Conservation (phyloP, 2,797 vertebrate species). For the Tadarida brasiliensis region DNA sequence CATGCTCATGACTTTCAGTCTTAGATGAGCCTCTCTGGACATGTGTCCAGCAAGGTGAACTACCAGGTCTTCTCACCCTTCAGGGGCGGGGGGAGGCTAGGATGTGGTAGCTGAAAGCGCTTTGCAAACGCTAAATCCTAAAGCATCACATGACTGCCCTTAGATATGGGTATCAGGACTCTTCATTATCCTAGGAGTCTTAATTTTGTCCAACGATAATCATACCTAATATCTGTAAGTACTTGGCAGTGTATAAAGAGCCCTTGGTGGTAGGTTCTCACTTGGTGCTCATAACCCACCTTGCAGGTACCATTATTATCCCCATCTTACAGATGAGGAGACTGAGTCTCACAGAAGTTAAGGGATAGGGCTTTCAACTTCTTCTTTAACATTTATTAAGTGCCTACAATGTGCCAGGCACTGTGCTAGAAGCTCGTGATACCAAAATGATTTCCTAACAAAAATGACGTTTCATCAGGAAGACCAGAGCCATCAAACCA, state of each 20-base stretch:
- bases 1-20: not conserved
- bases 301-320: not conserved
- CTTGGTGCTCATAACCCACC: not conserved
- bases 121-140: not conserved
- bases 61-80: not conserved
- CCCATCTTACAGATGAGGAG: not conserved
- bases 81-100: not conserved
- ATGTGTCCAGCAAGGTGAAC: not conserved
- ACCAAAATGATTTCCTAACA: not conserved
- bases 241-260: not conserved
- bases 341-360: not conserved
- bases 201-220: not conserved
- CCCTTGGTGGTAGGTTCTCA: not conserved
- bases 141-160: not conserved
- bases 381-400: not conserved
- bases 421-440: not conserved
- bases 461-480: not conserved
- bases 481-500: not conserved
- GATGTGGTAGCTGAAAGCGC: not conserved
- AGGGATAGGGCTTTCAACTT: not conserved
- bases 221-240: not conserved
- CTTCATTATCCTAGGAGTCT: not conserved
- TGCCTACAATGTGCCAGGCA: not conserved
- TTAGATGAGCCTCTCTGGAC: not conserved
- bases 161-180: not conserved